Conservation (phyloP, 2,888 invertebrate genomes). For the Mystacides longicornis region DNA sequence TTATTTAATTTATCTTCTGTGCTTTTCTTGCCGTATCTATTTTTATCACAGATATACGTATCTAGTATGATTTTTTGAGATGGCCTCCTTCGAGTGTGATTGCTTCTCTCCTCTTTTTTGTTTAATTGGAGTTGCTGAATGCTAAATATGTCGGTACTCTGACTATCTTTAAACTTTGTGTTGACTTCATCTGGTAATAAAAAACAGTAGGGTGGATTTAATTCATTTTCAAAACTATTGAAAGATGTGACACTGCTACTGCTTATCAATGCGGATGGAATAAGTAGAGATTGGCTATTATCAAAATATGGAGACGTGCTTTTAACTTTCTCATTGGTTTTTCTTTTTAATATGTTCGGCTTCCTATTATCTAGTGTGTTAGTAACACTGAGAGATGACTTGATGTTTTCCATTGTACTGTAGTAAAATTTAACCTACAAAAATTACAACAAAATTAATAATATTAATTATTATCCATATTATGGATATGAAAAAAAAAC, state of each 20-base stretch:
- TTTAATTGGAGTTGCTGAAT: not conserved
- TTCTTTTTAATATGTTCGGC: slow-evolving; percentile 22
- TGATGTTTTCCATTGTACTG: slow-evolving; percentile 21
- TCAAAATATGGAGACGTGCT: not conserved
- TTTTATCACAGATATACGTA: slow-evolving; percentile 24
- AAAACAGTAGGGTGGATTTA: not conserved
- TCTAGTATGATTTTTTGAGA: slow-evolving; percentile 25
- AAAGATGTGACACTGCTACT: not conserved
- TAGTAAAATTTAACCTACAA: not conserved
- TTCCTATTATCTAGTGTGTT: slow-evolving; percentile 21
- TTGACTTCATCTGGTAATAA: not conserved
- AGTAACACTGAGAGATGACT: slow-evolving; percentile 12
- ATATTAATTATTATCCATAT: too few relatives aligned
- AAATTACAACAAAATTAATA: too few relatives aligned
- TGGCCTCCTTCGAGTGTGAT: slow-evolving; percentile 18
- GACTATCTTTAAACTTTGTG: not conserved
- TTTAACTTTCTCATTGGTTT: slow-evolving; percentile 5
- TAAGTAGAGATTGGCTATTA: not conserved
- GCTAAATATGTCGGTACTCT: not conserved
- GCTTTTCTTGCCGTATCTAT: slow-evolving; percentile 9
- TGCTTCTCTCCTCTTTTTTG: slow-evolving; percentile 15
- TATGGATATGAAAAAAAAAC: too few relatives aligned
- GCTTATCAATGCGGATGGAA: not conserved
- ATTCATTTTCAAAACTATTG: not conserved
- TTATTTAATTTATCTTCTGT: not conserved